Base-by-base conservation (phyloP, 1,140 invertebrate genomes). In the Microvelia longipes region DNA sequence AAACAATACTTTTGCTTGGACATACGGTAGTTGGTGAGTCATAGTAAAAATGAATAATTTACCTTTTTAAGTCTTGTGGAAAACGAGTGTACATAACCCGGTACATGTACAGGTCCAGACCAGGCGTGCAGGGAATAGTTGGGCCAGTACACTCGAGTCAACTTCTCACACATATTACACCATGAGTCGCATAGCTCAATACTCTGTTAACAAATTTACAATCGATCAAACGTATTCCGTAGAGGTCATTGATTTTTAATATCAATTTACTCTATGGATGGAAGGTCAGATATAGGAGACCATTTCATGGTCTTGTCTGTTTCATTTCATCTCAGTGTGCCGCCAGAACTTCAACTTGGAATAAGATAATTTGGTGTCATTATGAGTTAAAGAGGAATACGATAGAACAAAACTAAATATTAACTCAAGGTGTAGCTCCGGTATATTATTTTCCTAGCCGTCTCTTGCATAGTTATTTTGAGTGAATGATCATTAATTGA, bases 81-180 rank as follows among this genome's bases (percentile, higher is more conserved):
- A 50, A 50, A 50, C 19, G 35, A 50, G 1, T 29, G 19, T 2
- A 69, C 19, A 64, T 64, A 64, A 2, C 14, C 19, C 15, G 30
- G 29, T 5, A 11, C 1, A 66, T 29, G 62, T 19, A 14, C 13
- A 27, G 0, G 11, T 26, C 30, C n/a, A 1, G 0, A 1, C 69
- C 69, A 70, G 1, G 14, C 27, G 19, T 66, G 63, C 5, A 25
- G 25, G 13, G 26, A 19, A 65, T 70, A 61, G 62, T 70, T 70
- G n/a, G 69, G 69, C 69, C 69, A 70, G 50, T 27, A 70, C 1
- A 70, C 25, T 29, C 13, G 11, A 24, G 69, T 70, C 11, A 70
- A 29, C 24, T 70, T 61, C 13, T 66, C 11, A 24, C 66, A 67
- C 29, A 29, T 67, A 28, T 13, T 15, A 15, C 27, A 15, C 66